Evolutionary conservation across 92 coral and sea anemone genomes (phyloP).

Genomic region (Epizoanthus ramosus): DNA sequence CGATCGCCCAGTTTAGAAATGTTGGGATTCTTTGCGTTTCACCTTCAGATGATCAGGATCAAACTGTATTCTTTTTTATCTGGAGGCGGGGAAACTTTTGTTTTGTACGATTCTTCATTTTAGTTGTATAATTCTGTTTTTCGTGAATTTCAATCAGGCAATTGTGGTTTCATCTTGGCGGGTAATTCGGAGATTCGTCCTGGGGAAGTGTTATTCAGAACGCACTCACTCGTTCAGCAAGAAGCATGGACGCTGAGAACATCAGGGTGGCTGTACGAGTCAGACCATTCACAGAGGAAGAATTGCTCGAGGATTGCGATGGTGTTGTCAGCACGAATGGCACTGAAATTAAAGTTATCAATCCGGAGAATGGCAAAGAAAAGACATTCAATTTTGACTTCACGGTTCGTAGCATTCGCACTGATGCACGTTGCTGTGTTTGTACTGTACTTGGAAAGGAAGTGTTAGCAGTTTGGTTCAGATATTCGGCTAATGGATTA

Average conservation of each 20-base stretch:
- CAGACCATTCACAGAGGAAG: conserved; percentile 78
- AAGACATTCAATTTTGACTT: conserved; percentile 87
- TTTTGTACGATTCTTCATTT: conserved; percentile 14
- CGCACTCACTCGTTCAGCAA: neutral
- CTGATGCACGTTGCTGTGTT: neutral
- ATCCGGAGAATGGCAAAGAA: conserved; percentile 74
- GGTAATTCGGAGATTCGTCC: conserved; percentile 11
- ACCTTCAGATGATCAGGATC: conserved; percentile 51
- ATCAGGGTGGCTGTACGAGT: conserved; percentile 88
- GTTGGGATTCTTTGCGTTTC: conserved; percentile 65
- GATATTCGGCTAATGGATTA: neutral
- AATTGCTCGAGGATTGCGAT: conserved; percentile 63
- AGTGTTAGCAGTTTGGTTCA: conserved; percentile 31
- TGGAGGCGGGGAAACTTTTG: conserved; percentile 40
- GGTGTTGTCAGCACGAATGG: conserved; percentile 73
- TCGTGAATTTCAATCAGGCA: neutral
- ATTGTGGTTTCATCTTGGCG: conserved; percentile 15
- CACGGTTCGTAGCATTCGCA: conserved; percentile 64
- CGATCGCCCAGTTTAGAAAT: conserved; percentile 56
- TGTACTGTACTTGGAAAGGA: conserved; percentile 36
- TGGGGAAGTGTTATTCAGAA: conserved; percentile 15
- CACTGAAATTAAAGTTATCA: conserved; percentile 74
- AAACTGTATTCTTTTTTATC: conserved; percentile 38
- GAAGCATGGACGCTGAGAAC: conserved; percentile 43
- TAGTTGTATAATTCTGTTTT: neutral